Conservation (phyloP, 2,797 vertebrate genomes). For the Carcharodon carcharias region DNA sequence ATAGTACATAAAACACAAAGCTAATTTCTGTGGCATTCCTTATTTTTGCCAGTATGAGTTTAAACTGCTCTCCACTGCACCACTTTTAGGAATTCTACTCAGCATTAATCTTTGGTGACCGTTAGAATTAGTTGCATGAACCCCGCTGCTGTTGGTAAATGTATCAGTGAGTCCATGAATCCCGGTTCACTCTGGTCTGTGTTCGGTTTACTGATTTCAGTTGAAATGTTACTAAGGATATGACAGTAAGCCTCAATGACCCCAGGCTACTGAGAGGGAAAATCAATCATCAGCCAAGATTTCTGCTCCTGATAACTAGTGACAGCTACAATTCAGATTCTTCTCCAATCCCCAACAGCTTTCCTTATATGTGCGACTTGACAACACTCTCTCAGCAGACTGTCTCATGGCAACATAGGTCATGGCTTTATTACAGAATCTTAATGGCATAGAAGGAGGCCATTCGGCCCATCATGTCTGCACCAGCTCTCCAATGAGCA, state of each 20-base stretch:
- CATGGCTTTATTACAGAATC: neutral
- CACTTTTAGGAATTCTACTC: neutral
- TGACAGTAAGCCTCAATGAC: neutral
- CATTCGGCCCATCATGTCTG: no score
- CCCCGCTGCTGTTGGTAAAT: neutral
- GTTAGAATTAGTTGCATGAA: neutral
- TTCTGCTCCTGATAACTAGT: neutral
- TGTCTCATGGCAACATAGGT: neutral
- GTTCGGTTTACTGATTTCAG: neutral
- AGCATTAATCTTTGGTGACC: neutral
- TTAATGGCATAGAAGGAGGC: no score
- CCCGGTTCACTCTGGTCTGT: neutral
- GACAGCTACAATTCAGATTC: neutral
- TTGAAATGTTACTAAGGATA: neutral
- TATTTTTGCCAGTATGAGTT: neutral
- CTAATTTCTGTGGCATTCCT: neutral
- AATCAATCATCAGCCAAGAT: neutral
- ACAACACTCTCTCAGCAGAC: neutral
- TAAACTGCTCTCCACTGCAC: neutral
- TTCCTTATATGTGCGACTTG: neutral
- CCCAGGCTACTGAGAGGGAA: neutral
- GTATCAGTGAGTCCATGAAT: neutral
- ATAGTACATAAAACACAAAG: neutral
- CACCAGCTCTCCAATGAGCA: no score
- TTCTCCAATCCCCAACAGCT: neutral